Evolutionary conservation across 2,888 invertebrate genomes (phyloP).

Genomic region (Brachyptera putata): DNA sequence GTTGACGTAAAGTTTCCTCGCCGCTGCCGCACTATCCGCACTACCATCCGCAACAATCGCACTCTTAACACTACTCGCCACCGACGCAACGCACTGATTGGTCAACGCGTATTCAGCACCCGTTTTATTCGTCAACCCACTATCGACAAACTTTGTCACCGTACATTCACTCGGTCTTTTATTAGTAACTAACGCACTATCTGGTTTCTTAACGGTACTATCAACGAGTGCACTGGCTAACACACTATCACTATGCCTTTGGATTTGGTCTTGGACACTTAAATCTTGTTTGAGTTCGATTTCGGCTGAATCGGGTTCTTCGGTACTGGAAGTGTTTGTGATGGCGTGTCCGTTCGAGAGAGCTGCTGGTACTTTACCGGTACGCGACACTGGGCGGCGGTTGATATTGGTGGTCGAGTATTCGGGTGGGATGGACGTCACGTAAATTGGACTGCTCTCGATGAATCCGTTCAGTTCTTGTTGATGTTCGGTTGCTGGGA

Average conservation of each 20-base stretch:
- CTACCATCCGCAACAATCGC: slow-evolving; percentile 30
- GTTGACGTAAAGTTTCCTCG: slow-evolving; percentile 55
- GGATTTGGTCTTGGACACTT: slow-evolving; percentile 31
- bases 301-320: slow-evolving; percentile 32
- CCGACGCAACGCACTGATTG: slow-evolving; percentile 39
- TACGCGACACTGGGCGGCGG: slow-evolving; percentile 25
- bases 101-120: slow-evolving; percentile 2
- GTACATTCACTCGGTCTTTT: background rate
- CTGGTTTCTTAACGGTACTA: slow-evolving; percentile 32
- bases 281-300: slow-evolving; percentile 38
- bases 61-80: slow-evolving; percentile 2
- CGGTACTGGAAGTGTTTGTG: slow-evolving; percentile 43
- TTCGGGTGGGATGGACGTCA: slow-evolving; percentile 57
- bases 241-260: too few species aligned
- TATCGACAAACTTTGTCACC: background rate
- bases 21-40: slow-evolving; percentile 48
- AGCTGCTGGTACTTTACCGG: slow-evolving; percentile 23
- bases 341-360: slow-evolving; percentile 35
- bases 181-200: slow-evolving; percentile 2
- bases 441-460: slow-evolving; percentile 77
- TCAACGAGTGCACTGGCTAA: too few species aligned
- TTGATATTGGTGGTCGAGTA: slow-evolving; percentile 27
- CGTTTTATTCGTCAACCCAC: slow-evolving; percentile 10
- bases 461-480: slow-evolving; percentile 74
- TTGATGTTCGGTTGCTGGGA: slow-evolving; percentile 36